Evolutionary conservation across 2,113 vertebrate genomes (phyloP).

Genomic region (Centropus unirufus): DNA sequence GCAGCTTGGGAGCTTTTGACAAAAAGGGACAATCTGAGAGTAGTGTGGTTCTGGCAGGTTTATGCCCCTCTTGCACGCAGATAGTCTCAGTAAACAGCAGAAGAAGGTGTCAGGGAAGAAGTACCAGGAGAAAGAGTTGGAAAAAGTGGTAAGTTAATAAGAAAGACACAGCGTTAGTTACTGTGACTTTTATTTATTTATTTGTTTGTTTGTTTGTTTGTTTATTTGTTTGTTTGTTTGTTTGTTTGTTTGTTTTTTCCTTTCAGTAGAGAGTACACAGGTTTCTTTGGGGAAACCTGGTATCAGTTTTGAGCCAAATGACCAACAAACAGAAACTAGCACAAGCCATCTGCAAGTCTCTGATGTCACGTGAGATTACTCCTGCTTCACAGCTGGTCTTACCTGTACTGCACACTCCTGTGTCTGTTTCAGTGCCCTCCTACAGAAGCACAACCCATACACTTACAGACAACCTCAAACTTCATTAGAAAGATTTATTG

Average conservation of each 20-base stretch:
- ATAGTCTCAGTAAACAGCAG: constrained; percentile 1
- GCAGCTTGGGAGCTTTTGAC: neutral
- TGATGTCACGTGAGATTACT: neutral
- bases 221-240: too few relatives aligned
- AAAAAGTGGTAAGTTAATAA: constrained; percentile 23
- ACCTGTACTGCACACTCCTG: neutral
- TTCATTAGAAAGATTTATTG: neutral
- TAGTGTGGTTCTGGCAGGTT: neutral
- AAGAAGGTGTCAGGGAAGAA: neutral
- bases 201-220: too few relatives aligned
- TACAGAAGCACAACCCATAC: neutral
- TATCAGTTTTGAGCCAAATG: neutral
- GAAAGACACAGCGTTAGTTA: constrained; percentile 9
- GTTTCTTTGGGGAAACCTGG: neutral
- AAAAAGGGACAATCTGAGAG: constrained; percentile 11
- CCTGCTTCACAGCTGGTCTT: neutral
- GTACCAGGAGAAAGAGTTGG: neutral
- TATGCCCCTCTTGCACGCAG: neutral
- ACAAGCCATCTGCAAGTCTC: neutral
- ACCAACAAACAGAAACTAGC: neutral
- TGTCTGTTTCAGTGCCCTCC: neutral
- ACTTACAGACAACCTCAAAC: neutral
- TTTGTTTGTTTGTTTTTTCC: too few relatives aligned
- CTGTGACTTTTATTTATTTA: neutral
- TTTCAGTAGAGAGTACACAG: neutral